Evolutionary conservation across 2,888 invertebrate species (phyloP).

Genomic region (Parnassius apollo): DNA sequence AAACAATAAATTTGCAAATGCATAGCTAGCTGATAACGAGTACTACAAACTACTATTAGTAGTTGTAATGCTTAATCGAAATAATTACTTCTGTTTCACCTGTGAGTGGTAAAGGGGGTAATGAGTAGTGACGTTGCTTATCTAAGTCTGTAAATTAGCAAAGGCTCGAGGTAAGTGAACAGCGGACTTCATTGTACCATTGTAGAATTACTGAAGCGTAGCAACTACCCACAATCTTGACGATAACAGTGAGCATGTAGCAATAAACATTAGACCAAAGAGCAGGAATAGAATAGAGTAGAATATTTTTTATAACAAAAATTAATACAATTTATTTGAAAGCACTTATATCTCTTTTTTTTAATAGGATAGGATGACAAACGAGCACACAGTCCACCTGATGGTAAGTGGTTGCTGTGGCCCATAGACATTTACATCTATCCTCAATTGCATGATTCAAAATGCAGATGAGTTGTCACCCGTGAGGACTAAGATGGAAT

Average conservation of each 20-base stretch:
- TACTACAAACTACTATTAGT: constrained; percentile 7
- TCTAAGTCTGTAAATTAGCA: constrained; percentile 19
- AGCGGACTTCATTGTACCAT: constrained; percentile 20
- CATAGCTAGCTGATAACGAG: background rate
- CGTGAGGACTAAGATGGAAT: too few relatives aligned
- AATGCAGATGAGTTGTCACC: too few relatives aligned
- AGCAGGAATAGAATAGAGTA: background rate
- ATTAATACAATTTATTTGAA: too few relatives aligned
- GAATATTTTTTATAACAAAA: too few relatives aligned
- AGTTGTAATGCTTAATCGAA: constrained; percentile 16
- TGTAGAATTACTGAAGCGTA: constrained; percentile 24
- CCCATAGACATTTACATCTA: too few relatives aligned
- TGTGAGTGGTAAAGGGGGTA: constrained; percentile 7
- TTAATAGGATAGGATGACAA: too few relatives aligned
- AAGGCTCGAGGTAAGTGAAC: constrained; percentile 15
- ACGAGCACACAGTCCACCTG: too few relatives aligned
- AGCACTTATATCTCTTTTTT: too few relatives aligned
- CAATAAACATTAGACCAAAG: constrained; percentile 16
- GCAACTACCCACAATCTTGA: constrained; percentile 10
- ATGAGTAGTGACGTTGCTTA: constrained; percentile 14
- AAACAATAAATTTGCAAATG: background rate
- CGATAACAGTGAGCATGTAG: constrained; percentile 15
- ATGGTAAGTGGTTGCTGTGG: too few relatives aligned
- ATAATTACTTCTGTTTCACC: constrained; percentile 17
- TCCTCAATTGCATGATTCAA: too few relatives aligned